Percentiles rank a stretch among this genome's conserved stretches.
Evolutionary conservation across 2,888 invertebrate species (phyloP).

Genomic region (Choreutis nemorana): DNA sequence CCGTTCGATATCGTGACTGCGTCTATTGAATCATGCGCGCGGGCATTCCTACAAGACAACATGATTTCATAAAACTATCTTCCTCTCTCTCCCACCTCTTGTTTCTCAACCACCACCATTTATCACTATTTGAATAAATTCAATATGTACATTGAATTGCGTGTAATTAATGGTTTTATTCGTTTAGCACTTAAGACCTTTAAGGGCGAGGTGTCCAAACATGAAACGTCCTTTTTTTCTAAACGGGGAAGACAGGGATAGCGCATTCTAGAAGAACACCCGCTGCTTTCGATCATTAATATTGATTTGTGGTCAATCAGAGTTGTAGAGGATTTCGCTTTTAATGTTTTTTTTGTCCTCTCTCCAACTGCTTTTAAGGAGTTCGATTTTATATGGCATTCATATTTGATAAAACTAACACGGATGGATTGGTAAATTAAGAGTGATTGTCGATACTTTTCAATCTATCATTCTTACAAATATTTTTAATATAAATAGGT

Average conservation of each 20-base stretch:
- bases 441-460: no score
- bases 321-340: slow-evolving; percentile 61
- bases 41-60: slow-evolving; percentile 28
- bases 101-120: slow-evolving; percentile 46
- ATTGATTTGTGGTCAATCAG: slow-evolving; percentile 69
- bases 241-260: slow-evolving; percentile 23
- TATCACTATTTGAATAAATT: slow-evolving; percentile 67
- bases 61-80: slow-evolving; percentile 16
- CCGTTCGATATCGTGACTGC: slow-evolving; percentile 21
- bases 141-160: slow-evolving; percentile 67
- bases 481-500: no score
- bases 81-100: slow-evolving; percentile 47
- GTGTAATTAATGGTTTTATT: slow-evolving; percentile 66
- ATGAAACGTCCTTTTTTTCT: slow-evolving; percentile 29
- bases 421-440: no score
- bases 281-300: slow-evolving; percentile 64
- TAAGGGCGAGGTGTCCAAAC: slow-evolving; percentile 65
- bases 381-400: slow-evolving; percentile 25
- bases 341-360: slow-evolving; percentile 53
- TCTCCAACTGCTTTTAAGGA: slow-evolving; percentile 22
- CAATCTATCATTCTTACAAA: no score
- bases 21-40: slow-evolving; percentile 29
- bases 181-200: slow-evolving; percentile 65
- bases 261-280: slow-evolving; percentile 38
- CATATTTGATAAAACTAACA: not conserved